These are phyloP conservation scores for Caranx ignobilis DNA, from an alignment of 2,113 vertebrate genomes.

Conservation along the genomic window DNA sequence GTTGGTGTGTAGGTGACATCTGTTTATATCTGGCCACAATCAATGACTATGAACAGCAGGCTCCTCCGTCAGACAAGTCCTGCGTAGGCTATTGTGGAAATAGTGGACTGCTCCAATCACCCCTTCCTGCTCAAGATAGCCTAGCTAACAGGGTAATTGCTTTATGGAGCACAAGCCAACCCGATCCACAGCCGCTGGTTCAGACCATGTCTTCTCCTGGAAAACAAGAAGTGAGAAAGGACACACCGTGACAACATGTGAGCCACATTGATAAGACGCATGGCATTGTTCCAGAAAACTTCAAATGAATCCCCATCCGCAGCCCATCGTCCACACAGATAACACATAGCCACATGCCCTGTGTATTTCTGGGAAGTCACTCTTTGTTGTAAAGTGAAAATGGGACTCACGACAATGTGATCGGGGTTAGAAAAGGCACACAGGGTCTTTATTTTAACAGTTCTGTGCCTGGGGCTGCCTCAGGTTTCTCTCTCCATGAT, in stretches of 20 bases:
- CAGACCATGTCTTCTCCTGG: neutral
- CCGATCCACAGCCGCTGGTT: neutral
- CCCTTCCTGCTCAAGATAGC: slow-evolving; percentile 31
- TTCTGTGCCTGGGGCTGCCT: slow-evolving; percentile 37
- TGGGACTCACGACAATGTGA: slow-evolving; percentile 14
- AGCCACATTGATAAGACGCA: slow-evolving; percentile 23
- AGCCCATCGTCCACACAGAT: neutral
- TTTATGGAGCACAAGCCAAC: slow-evolving; percentile 9
- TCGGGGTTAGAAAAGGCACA: slow-evolving; percentile 38
- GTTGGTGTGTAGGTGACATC: slow-evolving; percentile 59
- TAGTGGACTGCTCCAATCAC: slow-evolving; percentile 25
- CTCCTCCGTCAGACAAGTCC: slow-evolving; percentile 17
- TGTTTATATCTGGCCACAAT: slow-evolving; percentile 50
- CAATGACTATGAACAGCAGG: slow-evolving; percentile 41
- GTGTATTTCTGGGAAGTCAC: slow-evolving; percentile 15
- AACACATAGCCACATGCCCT: slow-evolving; percentile 8
- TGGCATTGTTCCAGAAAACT: slow-evolving; percentile 40
- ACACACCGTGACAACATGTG: slow-evolving; percentile 30
- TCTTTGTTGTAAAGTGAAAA: slow-evolving; percentile 32
- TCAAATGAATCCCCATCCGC: slow-evolving; percentile 9
- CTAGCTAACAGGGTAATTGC: slow-evolving; percentile 21
- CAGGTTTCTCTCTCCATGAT: slow-evolving; percentile 52
- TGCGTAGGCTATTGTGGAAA: slow-evolving; percentile 24
- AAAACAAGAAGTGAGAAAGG: slow-evolving; percentile 27
- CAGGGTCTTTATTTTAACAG: slow-evolving; percentile 54